Base-by-base conservation (phyloP, 2,888 invertebrate genomes). In the Patella caerulea region DNA sequence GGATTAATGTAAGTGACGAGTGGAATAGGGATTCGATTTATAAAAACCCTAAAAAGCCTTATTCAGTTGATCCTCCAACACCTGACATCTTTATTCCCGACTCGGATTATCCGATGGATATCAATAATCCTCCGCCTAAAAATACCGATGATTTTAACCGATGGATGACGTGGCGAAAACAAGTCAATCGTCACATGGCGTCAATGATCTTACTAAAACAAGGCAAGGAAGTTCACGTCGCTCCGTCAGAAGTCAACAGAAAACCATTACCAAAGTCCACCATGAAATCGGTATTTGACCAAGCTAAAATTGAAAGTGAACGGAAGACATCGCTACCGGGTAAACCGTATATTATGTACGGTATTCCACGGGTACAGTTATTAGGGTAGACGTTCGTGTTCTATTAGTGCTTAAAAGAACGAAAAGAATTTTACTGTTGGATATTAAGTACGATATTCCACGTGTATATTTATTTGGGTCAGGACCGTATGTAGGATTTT, bases 331-430 rank as follows among this genome's bases (percentile, higher is more conserved):
- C 79, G 0, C 76, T 83, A 2, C 77, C 79, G 1, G 82, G 78
- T 2, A 79, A 79, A 65, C 83, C 83, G 3, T 83, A 80, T 72
- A 76, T 83, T 71, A 83, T 83, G 83, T 83, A 82, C 74, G 83
- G 83, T 12, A 83, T 83, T 24, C 83, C 83, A 12, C 75, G 83
- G 53, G 83, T 78, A 12, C 77, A 79, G 12, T 74, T 83, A 24
- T 24, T 71, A 45, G 71, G 15, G 17, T 34, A 52, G 4, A 7
- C 34, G 34, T 34, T 34, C 29, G 29, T 29, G 45, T 45, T 45
- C 45, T 45, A 45, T 9, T 45, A 45, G 45, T 45, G 45, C 45
- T 45, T 45, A 45, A 7, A 45, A 5, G 34, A 3, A 34, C 7
- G 34, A 34, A 34, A 34, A 45, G 9, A 45, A 0, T 45, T 45